Conservation (phyloP, 2,888 invertebrate genomes). For the Schrankia costaestrigalis region DNA sequence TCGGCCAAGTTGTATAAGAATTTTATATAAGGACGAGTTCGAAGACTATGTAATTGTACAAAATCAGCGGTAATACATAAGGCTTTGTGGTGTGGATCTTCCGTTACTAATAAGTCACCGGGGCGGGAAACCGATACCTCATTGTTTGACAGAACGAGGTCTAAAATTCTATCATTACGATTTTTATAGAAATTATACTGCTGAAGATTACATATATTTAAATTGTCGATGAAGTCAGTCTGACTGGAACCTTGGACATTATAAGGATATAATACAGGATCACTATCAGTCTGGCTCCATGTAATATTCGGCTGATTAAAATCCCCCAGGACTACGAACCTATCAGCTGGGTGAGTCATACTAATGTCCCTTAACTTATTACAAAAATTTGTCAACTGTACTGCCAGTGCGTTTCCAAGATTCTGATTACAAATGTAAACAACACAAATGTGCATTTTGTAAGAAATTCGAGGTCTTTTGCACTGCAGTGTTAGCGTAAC, state of each 20-base stretch:
- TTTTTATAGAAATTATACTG: background rate
- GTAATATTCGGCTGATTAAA: slow-evolving; percentile 1
- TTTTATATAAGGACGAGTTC: too few species aligned
- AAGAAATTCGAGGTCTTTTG: background rate
- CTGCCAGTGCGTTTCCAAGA: background rate
- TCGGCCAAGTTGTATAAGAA: too few species aligned
- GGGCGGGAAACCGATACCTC: background rate
- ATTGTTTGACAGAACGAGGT: too few species aligned
- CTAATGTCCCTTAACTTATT: too few species aligned
- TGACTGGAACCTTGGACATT: background rate
- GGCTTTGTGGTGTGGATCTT: too few species aligned
- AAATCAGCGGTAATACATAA: too few species aligned
- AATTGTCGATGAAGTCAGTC: background rate
- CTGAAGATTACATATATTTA: background rate
- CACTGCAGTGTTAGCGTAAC: slow-evolving; percentile 1
- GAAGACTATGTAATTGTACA: too few species aligned
- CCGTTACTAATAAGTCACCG: too few species aligned
- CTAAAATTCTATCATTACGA: background rate
- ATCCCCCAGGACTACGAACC: background rate
- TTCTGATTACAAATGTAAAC: slow-evolving; percentile 1
- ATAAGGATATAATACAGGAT: background rate
- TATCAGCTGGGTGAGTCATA: slow-evolving; percentile 1
- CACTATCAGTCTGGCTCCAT: background rate
- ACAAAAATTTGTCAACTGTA: slow-evolving; percentile 1
- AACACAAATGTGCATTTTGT: slow-evolving; percentile 6